A percentile compares a stretch with the other conserved stretches of the same genome.
Conservation (phyloP, 2,797 vertebrate genomes). For the Scyliorhinus canicula region DNA sequence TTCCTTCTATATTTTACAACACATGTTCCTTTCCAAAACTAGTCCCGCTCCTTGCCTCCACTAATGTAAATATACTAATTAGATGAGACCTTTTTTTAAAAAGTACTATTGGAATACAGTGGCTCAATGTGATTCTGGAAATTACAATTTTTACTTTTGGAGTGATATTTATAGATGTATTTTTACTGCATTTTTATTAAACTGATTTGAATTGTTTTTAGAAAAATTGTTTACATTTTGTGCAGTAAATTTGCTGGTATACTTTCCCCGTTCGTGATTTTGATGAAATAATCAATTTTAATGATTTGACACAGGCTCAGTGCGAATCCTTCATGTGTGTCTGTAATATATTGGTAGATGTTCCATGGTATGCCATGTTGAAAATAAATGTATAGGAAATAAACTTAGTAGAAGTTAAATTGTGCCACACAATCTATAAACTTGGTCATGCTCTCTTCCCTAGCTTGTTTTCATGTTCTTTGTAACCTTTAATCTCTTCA, state of each 20-base stretch:
- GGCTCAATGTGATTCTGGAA: conserved; percentile 18
- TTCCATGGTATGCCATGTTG: background rate
- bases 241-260: background rate
- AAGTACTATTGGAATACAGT: background rate
- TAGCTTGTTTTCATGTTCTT: background rate
- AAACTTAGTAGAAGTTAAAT: background rate
- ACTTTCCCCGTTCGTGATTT: background rate
- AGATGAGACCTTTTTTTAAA: background rate
- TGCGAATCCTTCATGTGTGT: background rate
- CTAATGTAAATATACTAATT: background rate
- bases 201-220: background rate
- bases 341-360: background rate
- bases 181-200: conserved; percentile 29
- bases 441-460: background rate
- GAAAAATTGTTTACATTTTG: background rate
- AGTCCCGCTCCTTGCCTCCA: background rate
- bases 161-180: background rate
- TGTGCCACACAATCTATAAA: background rate
- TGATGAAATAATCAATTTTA: conserved; percentile 10
- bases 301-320: background rate
- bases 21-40: background rate
- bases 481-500: background rate
- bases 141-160: conserved; percentile 25
- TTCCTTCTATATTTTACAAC: background rate
- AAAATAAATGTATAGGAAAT: too few relatives aligned